Base-by-base conservation (phyloP, 1,140 invertebrate genomes). In the Pissodes strobi region DNA sequence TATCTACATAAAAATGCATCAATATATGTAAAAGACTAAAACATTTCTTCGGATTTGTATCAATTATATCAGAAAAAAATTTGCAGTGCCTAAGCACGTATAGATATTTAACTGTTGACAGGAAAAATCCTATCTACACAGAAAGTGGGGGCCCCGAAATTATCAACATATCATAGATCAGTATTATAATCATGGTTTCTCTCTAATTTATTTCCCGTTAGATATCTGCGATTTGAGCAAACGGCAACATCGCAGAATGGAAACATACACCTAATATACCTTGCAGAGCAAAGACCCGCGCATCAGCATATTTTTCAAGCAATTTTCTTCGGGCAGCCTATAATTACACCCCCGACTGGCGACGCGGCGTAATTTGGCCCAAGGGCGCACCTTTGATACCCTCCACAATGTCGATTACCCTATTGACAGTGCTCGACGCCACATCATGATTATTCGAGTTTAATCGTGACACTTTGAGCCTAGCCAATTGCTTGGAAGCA, bases 281-380 rank as follows among this genome's bases (percentile, higher is more conserved):
- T 27, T 18, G 41, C 12, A 63, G 60, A 68, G 62, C 66, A 67
- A 65, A 57, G 66, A 43, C 23, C 55, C 25, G 52, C 66, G 51
- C 65, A 60, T 68, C 72, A 74, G 67, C 72, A 75, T 76, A 75
- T 76, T 76, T 76, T 76, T 75, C 66, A 70, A 67, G 72, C 72
- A 75, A 76, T 77, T 77, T 77, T 76, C 74, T 75, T 67, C 69
- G 53, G 72, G 57, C 73, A 75, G 66, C 63, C 73, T 75, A 72
- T 76, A 77, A 77, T 77, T 77, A 77, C 75, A 75, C 74, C 75
- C 75, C 73, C 71, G 69, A 74, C 66, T 51, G 60, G 66, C 60
- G 72, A 52, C 71, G 68, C 62, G 51, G 70, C 71, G 71, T 76
- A 76, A 76, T 76, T 76, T 74, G 71, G 71, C 72, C 56, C 49